Base-by-base conservation (phyloP, 1,140 invertebrate species). In the Adelges cooleyi region DNA sequence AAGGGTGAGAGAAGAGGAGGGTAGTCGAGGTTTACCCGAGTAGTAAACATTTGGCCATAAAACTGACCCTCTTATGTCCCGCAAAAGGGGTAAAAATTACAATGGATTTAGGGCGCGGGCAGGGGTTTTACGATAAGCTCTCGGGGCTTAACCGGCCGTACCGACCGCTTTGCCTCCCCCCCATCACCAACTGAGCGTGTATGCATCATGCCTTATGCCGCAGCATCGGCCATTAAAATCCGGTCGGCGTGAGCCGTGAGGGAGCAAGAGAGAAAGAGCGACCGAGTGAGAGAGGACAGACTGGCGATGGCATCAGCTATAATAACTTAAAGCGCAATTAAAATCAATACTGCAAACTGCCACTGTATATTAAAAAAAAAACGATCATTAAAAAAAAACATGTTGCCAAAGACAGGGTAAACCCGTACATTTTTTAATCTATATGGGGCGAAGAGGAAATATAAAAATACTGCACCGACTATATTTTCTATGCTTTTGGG, bases 1-100 rank as follows among this genome's bases (percentile, higher is more conserved):
- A 62, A 33, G 56, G 56, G 56, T 62, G 56, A n/a, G 22, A 42
- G n/a, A n/a, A n/a, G n/a, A n/a, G n/a, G n/a, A n/a, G n/a, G n/a
- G 46, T 20, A 42, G 56, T 38, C 46, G 56, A 62, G 56, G 56
- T 62, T 62, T 62, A 62, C 56, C 56, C 56, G 56, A 62, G 56
- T 62, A 62, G 56, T 62, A 62, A 62, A 62, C 56, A 62, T 62
- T 62, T 62, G 56, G 56, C 56, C 56, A 62, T 62, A 62, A 62
- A 62, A 62, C 56, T 62, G 56, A 62, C 56, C 56, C 56, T 62
- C 56, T 62, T 62, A 62, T 62, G 56, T 62, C 56, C 56, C 56
- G 25, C 56, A 62, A 62, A 62, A 62, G 56, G 56, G 56, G 56
- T 62, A 62, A 62, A 62, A 62, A 62, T 62, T 62, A 62, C 56